A percentile compares a stretch with the other conserved stretches of the same genome.
Evolutionary conservation across 2,888 invertebrate species (phyloP).

Genomic region (Disparrhopalites patrizii): DNA sequence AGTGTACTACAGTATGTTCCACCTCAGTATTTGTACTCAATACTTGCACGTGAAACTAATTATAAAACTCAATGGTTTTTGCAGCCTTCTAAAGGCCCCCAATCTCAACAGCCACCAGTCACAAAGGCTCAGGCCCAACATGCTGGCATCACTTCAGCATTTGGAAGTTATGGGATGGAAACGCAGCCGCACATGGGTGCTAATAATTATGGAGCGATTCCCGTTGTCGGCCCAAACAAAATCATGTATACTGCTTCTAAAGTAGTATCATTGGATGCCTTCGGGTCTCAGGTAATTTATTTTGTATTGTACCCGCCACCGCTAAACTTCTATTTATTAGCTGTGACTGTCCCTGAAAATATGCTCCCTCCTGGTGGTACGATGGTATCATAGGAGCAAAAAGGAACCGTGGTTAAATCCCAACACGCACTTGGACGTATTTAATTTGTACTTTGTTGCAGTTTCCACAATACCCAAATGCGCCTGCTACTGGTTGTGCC

Average conservation of each 20-base stretch:
- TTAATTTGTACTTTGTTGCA: conserved; percentile 7
- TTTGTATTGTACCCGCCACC: too few relatives aligned
- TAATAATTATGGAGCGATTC: conserved; percentile 36
- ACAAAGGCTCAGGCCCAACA: conserved; percentile 36
- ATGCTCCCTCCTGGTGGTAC: too few relatives aligned
- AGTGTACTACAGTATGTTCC: background rate
- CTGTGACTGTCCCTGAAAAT: too few relatives aligned
- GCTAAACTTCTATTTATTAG: too few relatives aligned
- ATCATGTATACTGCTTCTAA: conserved; percentile 39
- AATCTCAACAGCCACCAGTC: conserved; percentile 19
- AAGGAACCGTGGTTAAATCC: too few relatives aligned
- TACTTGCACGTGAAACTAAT: too few relatives aligned
- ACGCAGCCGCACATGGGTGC: conserved; percentile 22
- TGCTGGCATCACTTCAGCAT: conserved; percentile 37
- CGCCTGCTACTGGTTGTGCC: background rate
- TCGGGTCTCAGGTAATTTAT: conserved; percentile 35
- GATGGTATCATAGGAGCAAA: too few relatives aligned
- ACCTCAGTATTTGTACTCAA: background rate
- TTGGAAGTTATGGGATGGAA: conserved; percentile 35
- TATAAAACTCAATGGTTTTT: background rate
- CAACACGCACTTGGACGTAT: too few relatives aligned
- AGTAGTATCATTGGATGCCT: conserved; percentile 22
- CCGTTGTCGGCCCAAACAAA: conserved; percentile 39
- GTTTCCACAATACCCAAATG: conserved; percentile 14
- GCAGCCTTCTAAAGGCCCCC: background rate